A percentile compares a stretch with the other conserved stretches of the same genome.
phyloP scores from a whole-genome alignment of 2,113 vertebrate genomes.

The Hippolais icterina region DNA sequence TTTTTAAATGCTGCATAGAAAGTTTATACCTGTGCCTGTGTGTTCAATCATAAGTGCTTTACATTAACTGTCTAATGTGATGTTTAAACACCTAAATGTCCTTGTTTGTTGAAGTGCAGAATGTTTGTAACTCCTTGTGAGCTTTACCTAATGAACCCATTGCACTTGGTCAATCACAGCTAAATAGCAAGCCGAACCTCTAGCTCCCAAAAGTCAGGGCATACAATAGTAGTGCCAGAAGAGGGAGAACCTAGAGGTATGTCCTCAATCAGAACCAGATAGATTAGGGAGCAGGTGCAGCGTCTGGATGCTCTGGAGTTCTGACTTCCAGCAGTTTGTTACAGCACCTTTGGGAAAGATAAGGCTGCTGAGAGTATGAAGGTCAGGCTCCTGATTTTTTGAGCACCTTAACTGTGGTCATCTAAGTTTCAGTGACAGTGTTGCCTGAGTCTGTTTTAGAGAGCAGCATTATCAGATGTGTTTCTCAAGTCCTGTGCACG shows the following conservation, averaged over 20 bases:
- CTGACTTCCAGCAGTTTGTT: neutral
- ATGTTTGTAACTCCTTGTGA: neutral
- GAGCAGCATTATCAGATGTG: neutral
- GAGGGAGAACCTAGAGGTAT: neutral
- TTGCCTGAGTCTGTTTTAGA: rapidly evolving
- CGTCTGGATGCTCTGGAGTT: neutral
- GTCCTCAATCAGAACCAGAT: neutral
- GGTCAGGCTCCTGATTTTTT: neutral
- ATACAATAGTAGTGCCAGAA: neutral
- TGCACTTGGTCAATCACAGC: neutral
- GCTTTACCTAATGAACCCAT: neutral
- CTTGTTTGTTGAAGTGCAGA: neutral
- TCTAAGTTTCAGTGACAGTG: neutral
- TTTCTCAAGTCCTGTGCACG: neutral
- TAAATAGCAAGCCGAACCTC: neutral
- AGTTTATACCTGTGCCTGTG: neutral
- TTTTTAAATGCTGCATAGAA: neutral
- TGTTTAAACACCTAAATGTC: neutral
- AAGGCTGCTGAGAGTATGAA: neutral
- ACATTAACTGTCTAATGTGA: neutral
- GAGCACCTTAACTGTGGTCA: neutral
- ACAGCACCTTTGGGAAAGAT: neutral
- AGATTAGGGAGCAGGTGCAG: neutral
- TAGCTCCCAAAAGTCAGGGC: neutral
- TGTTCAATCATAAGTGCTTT: neutral